These are phyloP conservation scores for Papilio gigon DNA, from an alignment of 2,888 invertebrate species.

Conservation along the genomic window DNA sequence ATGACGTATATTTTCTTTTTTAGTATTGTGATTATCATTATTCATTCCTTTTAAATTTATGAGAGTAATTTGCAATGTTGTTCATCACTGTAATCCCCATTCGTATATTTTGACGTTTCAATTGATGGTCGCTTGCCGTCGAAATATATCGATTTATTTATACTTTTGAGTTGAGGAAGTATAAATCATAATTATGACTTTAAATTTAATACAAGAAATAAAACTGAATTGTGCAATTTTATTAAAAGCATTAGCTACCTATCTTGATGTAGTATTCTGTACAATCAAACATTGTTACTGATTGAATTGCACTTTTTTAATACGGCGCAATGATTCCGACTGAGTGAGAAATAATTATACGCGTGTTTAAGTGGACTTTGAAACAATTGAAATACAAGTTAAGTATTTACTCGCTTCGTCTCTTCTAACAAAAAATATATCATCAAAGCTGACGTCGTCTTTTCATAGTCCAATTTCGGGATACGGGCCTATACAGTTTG, in stretches of 20 bases:
- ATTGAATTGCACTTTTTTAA: background rate
- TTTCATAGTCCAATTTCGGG: constrained; percentile 58
- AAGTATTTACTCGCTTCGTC: background rate
- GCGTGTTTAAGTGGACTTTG: background rate
- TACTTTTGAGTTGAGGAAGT: background rate
- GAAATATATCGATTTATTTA: background rate
- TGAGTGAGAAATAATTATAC: background rate
- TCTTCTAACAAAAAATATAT: background rate
- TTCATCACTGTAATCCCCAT: constrained; percentile 3
- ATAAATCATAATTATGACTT: background rate
- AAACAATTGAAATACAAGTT: background rate
- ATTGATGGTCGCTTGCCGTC: background rate
- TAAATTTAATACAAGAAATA: background rate
- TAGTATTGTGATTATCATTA: background rate
- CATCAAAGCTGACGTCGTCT: constrained; percentile 44
- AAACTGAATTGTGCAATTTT: background rate
- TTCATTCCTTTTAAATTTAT: background rate
- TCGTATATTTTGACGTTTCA: constrained; percentile 22
- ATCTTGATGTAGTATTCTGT: too few relatives aligned
- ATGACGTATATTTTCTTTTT: background rate
- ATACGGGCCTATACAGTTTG: constrained; percentile 62
- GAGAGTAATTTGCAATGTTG: constrained; percentile 21
- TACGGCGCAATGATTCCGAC: too few relatives aligned
- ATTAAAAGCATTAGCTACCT: too few relatives aligned
- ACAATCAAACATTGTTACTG: background rate